Conservation (phyloP, 2,888 invertebrate species). For the Eucriotettix oculatus region DNA sequence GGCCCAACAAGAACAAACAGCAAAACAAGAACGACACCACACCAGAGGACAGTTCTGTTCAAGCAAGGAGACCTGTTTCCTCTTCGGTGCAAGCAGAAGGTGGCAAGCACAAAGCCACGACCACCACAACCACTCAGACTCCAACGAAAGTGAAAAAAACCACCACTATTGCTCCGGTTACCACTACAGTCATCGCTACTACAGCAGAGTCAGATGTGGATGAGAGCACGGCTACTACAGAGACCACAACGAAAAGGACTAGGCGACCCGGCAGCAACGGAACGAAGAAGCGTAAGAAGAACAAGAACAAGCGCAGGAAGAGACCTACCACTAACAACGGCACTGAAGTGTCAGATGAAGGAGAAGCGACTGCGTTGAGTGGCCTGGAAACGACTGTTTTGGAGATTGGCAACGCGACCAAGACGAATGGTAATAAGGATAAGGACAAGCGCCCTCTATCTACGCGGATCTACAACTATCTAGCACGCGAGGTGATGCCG, state of each 20-base stretch:
- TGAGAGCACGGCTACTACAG: conserved; percentile 7
- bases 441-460: conserved; percentile 34
- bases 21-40: too few species aligned
- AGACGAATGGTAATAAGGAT: conserved; percentile 36
- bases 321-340: background rate
- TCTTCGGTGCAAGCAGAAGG: too few species aligned
- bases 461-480: conserved; percentile 58
- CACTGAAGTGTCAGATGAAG: too few species aligned
- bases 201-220: background rate
- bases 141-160: background rate
- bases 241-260: conserved; percentile 13
- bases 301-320: conserved; percentile 19
- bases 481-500: conserved; percentile 69
- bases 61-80: too few species aligned
- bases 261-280: conserved; percentile 16
- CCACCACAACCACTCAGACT: background rate
- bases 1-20: background rate
- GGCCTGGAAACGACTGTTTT: background rate
- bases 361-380: too few species aligned
- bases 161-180: background rate
- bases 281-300: conserved; percentile 30
- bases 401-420: conserved; percentile 24
- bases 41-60: too few species aligned
- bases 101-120: too few species aligned
- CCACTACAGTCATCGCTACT: background rate